Base-by-base conservation (phyloP, 2,888 invertebrate species). In the Leucozona laternaria region DNA sequence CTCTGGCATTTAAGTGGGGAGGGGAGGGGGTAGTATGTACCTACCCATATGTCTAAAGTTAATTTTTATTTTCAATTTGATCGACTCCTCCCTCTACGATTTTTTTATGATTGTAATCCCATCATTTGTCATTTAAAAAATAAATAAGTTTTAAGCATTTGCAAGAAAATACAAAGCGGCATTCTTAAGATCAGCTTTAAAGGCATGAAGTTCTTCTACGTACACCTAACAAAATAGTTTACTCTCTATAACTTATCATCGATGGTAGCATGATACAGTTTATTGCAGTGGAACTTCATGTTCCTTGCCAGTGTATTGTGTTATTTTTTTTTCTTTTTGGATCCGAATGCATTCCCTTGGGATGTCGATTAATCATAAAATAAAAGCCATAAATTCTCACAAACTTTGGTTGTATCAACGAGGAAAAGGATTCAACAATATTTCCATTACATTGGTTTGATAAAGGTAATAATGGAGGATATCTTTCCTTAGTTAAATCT, bases 281-380 rank as follows among this genome's bases (percentile, higher is more conserved):
- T 53, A 11, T 43, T 31, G 58, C 68, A 62, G 68, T 77, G 71
- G 71, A 76, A 80, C 84, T 85, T 80, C 80, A 85, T 85, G 80
- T 84, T 76, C 80, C 10, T 76, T 79, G 58, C 76, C 71, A 22
- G 71, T 85, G 85, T 85, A 80, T 81, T 85, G 85, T 77, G 80
- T 25, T 53, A 6, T 15, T 2, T 48, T 70, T 84, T 84, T 76
- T 84, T n/a, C n/a, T 80, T 84, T 84, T 75, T 79, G 53, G 17
- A 77, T 84, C 66, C 53, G 71, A 85, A 77, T 85, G 80, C 79
- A 85, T 80, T 77, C 80, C 71, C 72, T 77, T 85, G 85, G 80
- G 85, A 72, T 81, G 72, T 81, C 76, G n/a, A 85, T 85, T 80
- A 85, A 85, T 85, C 85, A 80, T 72, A 13, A 50, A 85, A 85